Percentiles rank a stretch among this genome's conserved stretches.
Conservation (phyloP, 2,888 invertebrate species). For the Tribolium freemani region DNA sequence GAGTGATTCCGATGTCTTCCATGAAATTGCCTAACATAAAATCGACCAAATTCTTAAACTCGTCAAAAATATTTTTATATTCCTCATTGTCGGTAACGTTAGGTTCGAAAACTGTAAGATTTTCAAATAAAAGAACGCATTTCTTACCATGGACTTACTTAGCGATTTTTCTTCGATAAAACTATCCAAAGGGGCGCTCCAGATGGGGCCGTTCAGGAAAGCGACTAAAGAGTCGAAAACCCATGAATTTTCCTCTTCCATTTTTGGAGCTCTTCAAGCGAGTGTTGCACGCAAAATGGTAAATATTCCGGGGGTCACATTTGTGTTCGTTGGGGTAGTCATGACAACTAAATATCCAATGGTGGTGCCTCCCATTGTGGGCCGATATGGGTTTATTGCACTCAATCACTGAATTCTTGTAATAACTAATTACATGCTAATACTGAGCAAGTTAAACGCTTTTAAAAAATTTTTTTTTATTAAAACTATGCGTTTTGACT, state of each 20-base stretch:
- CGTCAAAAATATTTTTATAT: slow-evolving; percentile 83
- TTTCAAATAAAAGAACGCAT: slow-evolving; percentile 12
- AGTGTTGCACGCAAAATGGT: slow-evolving; percentile 19
- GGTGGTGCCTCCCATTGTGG: neutral
- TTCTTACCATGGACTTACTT: slow-evolving; percentile 73
- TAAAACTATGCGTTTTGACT: no score
- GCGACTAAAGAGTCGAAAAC: slow-evolving; percentile 93
- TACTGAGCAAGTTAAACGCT: neutral
- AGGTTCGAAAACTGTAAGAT: slow-evolving; percentile 87
- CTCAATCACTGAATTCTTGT: neutral
- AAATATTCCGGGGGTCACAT: slow-evolving; percentile 39
- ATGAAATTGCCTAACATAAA: slow-evolving; percentile 91
- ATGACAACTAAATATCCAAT: slow-evolving; percentile 30
- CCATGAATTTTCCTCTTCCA: slow-evolving; percentile 81
- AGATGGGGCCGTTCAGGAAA: slow-evolving; percentile 92
- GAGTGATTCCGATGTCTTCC: slow-evolving; percentile 91
- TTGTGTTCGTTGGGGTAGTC: slow-evolving; percentile 41
- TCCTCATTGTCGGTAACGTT: slow-evolving; percentile 78
- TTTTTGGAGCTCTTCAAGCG: neutral
- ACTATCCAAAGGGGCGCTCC: slow-evolving; percentile 91
- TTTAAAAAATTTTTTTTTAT: no score
- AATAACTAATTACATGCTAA: neutral
- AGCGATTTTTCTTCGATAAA: slow-evolving; percentile 95
- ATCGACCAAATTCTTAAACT: slow-evolving; percentile 93
- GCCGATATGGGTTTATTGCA: neutral